Percentiles rank a stretch among this genome's conserved stretches.
phyloP scores from a whole-genome alignment of 1,140 invertebrate genomes.

The Sogatella furcifera region DNA sequence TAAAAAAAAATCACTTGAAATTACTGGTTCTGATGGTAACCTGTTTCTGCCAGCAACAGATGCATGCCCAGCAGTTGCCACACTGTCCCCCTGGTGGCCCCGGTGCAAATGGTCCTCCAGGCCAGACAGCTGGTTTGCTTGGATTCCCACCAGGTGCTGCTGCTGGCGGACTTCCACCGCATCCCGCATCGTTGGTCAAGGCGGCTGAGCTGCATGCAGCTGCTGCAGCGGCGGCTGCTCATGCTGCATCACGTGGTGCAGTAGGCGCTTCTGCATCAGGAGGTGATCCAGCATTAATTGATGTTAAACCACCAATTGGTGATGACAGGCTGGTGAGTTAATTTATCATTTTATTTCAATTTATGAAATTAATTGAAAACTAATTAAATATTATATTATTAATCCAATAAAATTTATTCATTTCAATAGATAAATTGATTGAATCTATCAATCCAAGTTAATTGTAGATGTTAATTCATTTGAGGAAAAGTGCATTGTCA shows the following conservation, averaged over 20 bases:
- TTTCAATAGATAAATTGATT: too few species aligned
- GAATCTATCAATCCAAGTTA: too few species aligned
- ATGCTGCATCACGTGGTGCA: constrained; percentile 14
- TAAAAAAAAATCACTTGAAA: too few species aligned
- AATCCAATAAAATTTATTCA: not conserved
- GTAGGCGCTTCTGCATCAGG: not conserved
- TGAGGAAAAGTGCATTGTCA: too few species aligned
- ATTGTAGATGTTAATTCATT: too few species aligned
- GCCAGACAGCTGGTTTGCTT: constrained; percentile 16
- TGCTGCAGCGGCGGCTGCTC: not conserved
- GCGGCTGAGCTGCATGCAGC: constrained; percentile 17
- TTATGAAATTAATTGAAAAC: too few species aligned
- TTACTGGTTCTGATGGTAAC: too few species aligned
- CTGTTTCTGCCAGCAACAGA: constrained; percentile 41
- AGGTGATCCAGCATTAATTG: constrained; percentile 15
- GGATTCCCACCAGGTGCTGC: constrained; percentile 23
- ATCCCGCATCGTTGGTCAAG: constrained; percentile 20
- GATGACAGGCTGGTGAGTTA: constrained; percentile 26
- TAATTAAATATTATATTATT: too few species aligned
- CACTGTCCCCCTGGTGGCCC: constrained; percentile 36
- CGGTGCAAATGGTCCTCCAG: constrained; percentile 19
- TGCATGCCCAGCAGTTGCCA: constrained; percentile 44
- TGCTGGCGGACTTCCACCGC: constrained; percentile 12
- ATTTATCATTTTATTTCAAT: not conserved
- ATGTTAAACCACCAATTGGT: constrained; percentile 21